Conservation (phyloP, 2,888 invertebrate species). For the Sminthurides aquaticus region DNA sequence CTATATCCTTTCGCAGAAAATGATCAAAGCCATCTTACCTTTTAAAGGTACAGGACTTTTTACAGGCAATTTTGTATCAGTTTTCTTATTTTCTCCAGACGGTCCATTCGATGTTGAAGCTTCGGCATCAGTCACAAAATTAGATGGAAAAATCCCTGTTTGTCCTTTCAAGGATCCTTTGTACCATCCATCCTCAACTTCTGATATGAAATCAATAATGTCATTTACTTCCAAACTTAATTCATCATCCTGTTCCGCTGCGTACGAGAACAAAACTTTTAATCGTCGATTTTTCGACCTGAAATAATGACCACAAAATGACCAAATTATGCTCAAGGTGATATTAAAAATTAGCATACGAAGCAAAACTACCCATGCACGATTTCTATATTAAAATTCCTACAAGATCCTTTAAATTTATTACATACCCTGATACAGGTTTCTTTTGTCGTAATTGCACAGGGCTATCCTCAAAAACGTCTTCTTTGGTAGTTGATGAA, state of each 20-base stretch:
- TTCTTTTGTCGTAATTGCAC: constrained; percentile 11
- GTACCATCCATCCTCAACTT: constrained; percentile 93
- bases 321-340: background rate
- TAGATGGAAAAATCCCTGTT: constrained; percentile 89
- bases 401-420: background rate
- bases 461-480: constrained; percentile 5
- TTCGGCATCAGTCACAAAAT: constrained; percentile 66
- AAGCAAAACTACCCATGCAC: too few species aligned
- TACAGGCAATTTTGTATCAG: background rate
- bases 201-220: constrained; percentile 78
- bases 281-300: constrained; percentile 55
- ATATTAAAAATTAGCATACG: too few species aligned
- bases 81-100: background rate
- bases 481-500: background rate
- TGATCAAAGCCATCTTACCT: too few species aligned
- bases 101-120: background rate
- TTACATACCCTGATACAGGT: constrained; percentile 6
- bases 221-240: constrained; percentile 78
- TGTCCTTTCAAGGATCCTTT: constrained; percentile 69
- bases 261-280: constrained; percentile 81
- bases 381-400: background rate
- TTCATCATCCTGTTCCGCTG: constrained; percentile 89
- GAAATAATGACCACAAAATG: background rate
- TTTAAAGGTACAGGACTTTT: constrained; percentile 3
- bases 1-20: too few species aligned